phyloP scores from a whole-genome alignment of 2,797 vertebrate genomes.

The Podarcis siculus region DNA sequence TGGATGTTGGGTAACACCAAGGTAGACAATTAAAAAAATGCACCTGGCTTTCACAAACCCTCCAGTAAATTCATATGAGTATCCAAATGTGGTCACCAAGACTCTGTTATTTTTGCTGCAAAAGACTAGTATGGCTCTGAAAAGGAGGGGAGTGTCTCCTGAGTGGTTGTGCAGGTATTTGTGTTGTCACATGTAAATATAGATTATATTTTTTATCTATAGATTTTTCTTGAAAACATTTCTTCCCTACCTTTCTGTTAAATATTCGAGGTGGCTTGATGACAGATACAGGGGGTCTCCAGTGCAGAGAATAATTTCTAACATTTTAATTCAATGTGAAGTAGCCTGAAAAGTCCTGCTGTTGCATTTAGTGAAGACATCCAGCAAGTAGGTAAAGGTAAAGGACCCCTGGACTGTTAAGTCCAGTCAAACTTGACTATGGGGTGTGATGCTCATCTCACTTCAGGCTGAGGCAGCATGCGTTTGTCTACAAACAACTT shows the following conservation, averaged over 20 bases:
- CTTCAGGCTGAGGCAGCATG: no score
- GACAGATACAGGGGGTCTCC: neutral
- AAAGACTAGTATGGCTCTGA: no score
- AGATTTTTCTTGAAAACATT: neutral
- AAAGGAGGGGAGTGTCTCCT: no score
- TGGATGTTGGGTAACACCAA: neutral
- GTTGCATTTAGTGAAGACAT: neutral
- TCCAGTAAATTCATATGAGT: neutral
- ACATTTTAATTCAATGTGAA: neutral
- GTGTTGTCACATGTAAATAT: neutral
- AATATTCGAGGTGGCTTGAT: neutral
- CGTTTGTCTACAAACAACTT: no score
- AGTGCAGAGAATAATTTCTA: neutral
- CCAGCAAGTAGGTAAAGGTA: neutral
- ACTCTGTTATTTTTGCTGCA: no score
- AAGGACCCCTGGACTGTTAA: no score
- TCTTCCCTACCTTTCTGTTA: neutral
- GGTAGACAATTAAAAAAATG: neutral
- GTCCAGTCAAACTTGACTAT: no score
- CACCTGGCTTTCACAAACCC: neutral
- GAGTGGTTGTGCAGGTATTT: neutral
- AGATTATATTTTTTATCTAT: neutral
- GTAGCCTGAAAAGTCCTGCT: neutral
- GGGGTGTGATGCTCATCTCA: no score
- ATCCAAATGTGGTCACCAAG: no score